Percentiles rank a stretch among this genome's conserved stretches.
phyloP scores from a whole-genome alignment of 2,888 invertebrate species.

The Oligia latruncula region DNA sequence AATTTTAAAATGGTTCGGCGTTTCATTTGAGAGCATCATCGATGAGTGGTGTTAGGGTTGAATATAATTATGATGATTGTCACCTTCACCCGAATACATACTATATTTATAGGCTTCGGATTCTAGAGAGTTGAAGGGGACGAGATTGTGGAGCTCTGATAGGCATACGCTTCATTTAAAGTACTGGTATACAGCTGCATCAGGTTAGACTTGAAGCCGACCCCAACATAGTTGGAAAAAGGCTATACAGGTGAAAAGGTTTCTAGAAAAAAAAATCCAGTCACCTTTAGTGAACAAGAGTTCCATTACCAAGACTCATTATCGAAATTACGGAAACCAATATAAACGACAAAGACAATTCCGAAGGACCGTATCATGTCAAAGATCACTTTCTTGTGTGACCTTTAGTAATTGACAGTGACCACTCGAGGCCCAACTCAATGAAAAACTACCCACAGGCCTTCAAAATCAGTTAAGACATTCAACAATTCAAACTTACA shows the following conservation, averaged over 20 bases:
- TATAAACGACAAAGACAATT: neutral
- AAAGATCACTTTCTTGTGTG: neutral
- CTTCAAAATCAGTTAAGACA: conserved; percentile 9
- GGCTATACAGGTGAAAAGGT: neutral
- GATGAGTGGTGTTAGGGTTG: neutral
- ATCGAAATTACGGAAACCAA: neutral
- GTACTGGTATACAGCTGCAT: neutral
- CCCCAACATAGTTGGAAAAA: neutral
- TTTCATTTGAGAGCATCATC: conserved; percentile 3
- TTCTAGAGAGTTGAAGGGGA: neutral
- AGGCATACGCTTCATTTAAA: neutral
- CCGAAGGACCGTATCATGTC: too few species aligned
- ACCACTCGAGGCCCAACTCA: neutral
- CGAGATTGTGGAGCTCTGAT: too few species aligned
- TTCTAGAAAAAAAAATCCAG: neutral
- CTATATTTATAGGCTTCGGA: neutral
- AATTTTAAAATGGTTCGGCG: conserved; percentile 48
- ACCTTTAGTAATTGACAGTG: neutral
- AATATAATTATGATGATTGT: neutral
- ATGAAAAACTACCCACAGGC: neutral
- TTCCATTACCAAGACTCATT: neutral
- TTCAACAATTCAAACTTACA: conserved; percentile 20
- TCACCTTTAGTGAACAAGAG: neutral
- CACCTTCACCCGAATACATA: neutral
- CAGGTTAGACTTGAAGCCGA: neutral